These are phyloP conservation scores for Melikaiella ostensackeni DNA, from an alignment of 2,888 invertebrate genomes.

Conservation along the genomic window DNA sequence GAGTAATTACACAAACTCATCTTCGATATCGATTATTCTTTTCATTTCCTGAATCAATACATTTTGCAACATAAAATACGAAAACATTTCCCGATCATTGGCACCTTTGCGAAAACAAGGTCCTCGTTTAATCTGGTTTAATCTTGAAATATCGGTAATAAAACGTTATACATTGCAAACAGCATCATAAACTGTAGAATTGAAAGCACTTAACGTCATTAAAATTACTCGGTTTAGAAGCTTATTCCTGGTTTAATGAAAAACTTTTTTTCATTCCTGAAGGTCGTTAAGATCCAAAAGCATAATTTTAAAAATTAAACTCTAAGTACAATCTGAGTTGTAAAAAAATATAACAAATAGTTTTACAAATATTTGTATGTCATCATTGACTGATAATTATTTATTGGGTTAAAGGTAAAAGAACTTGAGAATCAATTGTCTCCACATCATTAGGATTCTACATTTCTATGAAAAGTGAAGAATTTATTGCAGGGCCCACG, in stretches of 20 bases:
- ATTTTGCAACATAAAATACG: background rate
- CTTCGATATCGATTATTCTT: background rate
- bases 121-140: background rate
- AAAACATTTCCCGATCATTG: background rate
- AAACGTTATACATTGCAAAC: background rate
- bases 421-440: slow-evolving; percentile 12
- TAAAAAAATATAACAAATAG: background rate
- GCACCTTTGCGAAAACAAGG: background rate
- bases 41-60: background rate
- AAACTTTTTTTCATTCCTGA: background rate
- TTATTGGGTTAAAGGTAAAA: background rate
- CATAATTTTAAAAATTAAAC: background rate
- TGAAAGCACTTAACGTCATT: slow-evolving; percentile 7
- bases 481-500: slow-evolving; percentile 17
- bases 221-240: background rate
- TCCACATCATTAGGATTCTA: background rate
- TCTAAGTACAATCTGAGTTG: background rate
- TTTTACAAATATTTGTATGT: background rate
- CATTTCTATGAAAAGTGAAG: background rate
- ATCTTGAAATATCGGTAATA: slow-evolving; percentile 13
- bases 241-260: background rate
- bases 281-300: background rate
- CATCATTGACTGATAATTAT: slow-evolving; percentile 1
- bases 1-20: background rate
- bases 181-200: slow-evolving; percentile 12